Evolutionary conservation across 2,797 vertebrate species (phyloP), one percentile per base, ranked within the genome.

Genomic region (Gymnothorax javanicus): DNA sequence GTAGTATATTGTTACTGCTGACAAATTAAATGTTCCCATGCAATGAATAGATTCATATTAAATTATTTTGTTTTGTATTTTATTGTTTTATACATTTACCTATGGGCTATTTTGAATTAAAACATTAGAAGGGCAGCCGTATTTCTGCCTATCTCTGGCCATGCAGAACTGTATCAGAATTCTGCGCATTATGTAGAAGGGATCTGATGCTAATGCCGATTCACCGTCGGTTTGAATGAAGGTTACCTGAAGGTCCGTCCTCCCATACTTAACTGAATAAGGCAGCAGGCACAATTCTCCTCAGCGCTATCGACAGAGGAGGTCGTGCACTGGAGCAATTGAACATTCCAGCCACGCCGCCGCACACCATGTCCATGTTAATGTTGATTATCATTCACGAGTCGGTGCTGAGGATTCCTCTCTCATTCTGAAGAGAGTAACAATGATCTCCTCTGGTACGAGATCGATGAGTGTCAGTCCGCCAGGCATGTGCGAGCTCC

Each of bases 391-490:
- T 89, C 88, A 91, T 92, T 92, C 87, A 90, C 86, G 87, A 87
- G 84, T 86, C 82, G 62, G 25, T 67, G 33, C 67, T 79, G 89
- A 67, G 12, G 79, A 67, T 77, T 11, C 25, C 33, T 23, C 71
- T 82, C 86, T 90, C 84, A 82, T 69, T 43, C 87, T 56, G 82
- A 84, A 91, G 90, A 60, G 20, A 89, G 67, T 52, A 56, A 89
- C 67, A 59, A 86, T 88, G 64, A 85, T 86, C 83, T 88, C 87
- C 67, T 81, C 79, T 86, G 33, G 69, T 57, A 33, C 56, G 56
- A n/a, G 90, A 93, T 92, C 89, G 27, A 93, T 92, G 50, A 75
- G 86, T 90, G 91, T 86, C 69, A 89, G 90, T 90, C 85, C 7
- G 60, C 89, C 69, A 84, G 85, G 89, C 25, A 57, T 62, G 87